Evolutionary conservation across 2,888 invertebrate species (phyloP).

Genomic region (Protophormia terraenovae): DNA sequence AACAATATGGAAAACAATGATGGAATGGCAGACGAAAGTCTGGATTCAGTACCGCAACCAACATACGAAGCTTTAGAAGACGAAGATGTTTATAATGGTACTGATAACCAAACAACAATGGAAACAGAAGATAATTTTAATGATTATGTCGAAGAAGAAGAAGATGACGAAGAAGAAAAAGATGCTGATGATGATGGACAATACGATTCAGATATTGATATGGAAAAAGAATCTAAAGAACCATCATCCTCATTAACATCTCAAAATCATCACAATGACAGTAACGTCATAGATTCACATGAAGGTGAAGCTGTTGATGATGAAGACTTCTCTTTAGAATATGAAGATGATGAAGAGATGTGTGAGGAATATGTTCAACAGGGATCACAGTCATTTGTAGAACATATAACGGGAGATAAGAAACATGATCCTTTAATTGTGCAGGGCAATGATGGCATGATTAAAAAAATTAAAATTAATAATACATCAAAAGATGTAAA

Average conservation of each 20-base stretch:
- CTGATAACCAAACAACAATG: slow-evolving; percentile 21
- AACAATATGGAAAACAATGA: slow-evolving; percentile 49
- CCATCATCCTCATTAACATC: not conserved
- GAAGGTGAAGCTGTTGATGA: slow-evolving; percentile 6
- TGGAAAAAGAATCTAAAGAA: slow-evolving; percentile 7
- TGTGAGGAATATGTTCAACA: slow-evolving; percentile 40
- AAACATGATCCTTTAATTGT: slow-evolving; percentile 37
- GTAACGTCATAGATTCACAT: not conserved
- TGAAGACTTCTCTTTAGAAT: slow-evolving; percentile 47
- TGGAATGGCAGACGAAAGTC: slow-evolving; percentile 20
- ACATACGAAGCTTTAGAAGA: slow-evolving; percentile 71
- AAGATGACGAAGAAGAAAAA: not conserved
- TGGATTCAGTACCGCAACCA: slow-evolving; percentile 72
- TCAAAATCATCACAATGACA: not conserved
- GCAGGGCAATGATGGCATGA: slow-evolving; percentile 40
- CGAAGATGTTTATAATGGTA: slow-evolving; percentile 2
- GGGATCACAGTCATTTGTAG: slow-evolving; percentile 2
- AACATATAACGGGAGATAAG: slow-evolving; percentile 35
- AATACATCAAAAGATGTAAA: slow-evolving; percentile 35
- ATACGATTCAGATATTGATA: slow-evolving; percentile 36
- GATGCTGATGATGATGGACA: slow-evolving; percentile 14
- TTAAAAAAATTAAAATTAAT: slow-evolving; percentile 49
- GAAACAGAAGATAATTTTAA: slow-evolving; percentile 26
- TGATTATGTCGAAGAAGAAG: slow-evolving; percentile 7
- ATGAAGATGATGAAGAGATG: slow-evolving; percentile 57